These are phyloP conservation scores for Caenorhabditis auriculariae DNA, from an alignment of 2,888 invertebrate species.

Conservation along the genomic window DNA sequence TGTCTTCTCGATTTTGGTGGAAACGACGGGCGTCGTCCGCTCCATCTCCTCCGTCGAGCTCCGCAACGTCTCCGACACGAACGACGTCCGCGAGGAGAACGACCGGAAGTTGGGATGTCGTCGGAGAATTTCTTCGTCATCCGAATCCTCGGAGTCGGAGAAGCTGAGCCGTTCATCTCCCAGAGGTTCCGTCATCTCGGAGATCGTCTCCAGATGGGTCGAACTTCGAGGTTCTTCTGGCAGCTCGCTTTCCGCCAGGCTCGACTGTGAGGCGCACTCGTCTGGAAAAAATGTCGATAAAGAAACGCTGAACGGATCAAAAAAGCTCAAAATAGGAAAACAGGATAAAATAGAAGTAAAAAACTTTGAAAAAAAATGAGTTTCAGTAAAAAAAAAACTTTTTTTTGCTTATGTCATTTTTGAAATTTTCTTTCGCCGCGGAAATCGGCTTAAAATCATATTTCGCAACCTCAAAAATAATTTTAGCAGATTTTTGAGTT, in stretches of 20 bases:
- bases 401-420: too few species aligned
- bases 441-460: too few species aligned
- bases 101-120: neutral
- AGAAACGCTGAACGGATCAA: neutral
- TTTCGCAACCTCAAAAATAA: too few species aligned
- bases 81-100: conserved; percentile 13
- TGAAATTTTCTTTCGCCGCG: too few species aligned
- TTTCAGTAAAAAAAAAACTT: too few species aligned
- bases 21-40: conserved; percentile 3
- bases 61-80: conserved; percentile 28
- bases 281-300: conserved; percentile 7
- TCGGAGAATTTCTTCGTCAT: conserved; percentile 10
- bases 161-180: conserved; percentile 21
- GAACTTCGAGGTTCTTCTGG: conserved; percentile 23
- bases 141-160: conserved; percentile 21
- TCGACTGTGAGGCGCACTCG: conserved; percentile 22
- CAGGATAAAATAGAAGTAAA: too few species aligned
- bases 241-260: conserved; percentile 24
- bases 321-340: neutral
- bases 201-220: conserved; percentile 23
- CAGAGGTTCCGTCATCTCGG: conserved; percentile 23
- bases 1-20: conserved; percentile 3
- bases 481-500: too few species aligned
- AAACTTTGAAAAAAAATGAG: too few species aligned
- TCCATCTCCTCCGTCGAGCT: conserved; percentile 23